These are phyloP conservation scores for Anguilla japonica DNA, from an alignment of 2,113 vertebrate genomes.

Conservation along the genomic window DNA sequence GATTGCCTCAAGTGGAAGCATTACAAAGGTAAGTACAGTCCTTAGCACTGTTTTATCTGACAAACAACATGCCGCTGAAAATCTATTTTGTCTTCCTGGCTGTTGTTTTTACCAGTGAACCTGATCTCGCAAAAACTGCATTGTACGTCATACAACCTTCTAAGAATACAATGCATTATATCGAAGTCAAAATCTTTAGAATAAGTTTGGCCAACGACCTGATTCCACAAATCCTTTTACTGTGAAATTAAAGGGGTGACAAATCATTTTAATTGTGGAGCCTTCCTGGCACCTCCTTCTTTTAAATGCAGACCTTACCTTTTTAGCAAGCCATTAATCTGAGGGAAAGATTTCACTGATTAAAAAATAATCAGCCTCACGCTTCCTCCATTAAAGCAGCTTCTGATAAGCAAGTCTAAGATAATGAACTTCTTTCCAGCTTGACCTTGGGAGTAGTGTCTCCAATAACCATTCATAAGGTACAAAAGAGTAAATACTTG, in stretches of 20 bases:
- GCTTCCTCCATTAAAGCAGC: slow-evolving; percentile 8
- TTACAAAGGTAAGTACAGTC: background rate
- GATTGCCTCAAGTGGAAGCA: background rate
- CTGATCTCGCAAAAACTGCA: background rate
- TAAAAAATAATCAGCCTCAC: slow-evolving; percentile 8
- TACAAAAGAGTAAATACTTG: background rate
- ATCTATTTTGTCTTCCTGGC: background rate
- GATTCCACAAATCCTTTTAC: background rate
- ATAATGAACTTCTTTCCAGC: background rate
- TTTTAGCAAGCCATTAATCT: background rate
- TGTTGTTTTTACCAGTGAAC: background rate
- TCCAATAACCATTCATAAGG: background rate
- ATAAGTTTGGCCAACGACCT: background rate
- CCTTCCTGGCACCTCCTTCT: background rate
- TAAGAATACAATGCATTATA: background rate
- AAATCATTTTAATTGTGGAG: background rate
- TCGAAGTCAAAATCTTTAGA: background rate
- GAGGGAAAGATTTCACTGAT: slow-evolving; percentile 11
- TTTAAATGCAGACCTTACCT: background rate
- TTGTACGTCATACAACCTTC: background rate
- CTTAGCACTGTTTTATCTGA: background rate
- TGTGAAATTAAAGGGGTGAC: background rate
- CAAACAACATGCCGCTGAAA: background rate
- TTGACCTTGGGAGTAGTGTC: background rate
- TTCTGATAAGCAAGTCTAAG: background rate